Conservation (phyloP, 2,797 vertebrate species). For the Gadopsis bispinosus region DNA sequence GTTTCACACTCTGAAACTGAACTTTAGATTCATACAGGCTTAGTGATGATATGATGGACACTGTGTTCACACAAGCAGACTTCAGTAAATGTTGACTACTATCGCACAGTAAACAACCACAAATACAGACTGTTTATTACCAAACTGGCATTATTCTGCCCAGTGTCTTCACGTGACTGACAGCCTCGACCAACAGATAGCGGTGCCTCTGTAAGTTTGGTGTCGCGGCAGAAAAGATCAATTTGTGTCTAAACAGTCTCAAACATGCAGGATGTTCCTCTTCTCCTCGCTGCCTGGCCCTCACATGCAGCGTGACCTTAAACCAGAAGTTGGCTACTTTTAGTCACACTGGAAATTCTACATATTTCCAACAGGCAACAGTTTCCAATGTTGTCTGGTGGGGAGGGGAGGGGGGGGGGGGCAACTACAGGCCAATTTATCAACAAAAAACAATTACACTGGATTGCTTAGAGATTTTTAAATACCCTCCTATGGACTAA, state of each 20-base stretch:
- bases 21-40: neutral
- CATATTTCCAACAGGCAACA: neutral
- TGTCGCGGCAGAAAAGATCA: too few relatives aligned
- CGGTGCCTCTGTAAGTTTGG: too few relatives aligned
- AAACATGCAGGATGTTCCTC: too few relatives aligned
- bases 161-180: too few relatives aligned
- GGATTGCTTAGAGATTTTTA: neutral
- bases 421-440: neutral
- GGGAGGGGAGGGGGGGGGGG: too few relatives aligned
- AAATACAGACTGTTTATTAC: neutral
- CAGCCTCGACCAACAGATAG: neutral
- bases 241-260: too few relatives aligned
- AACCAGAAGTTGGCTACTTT: constrained; percentile 22
- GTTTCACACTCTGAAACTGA: neutral
- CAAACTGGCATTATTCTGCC: too few relatives aligned
- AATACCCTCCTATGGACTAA: neutral
- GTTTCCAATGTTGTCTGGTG: neutral
- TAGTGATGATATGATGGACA: neutral
- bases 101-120: neutral
- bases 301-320: neutral
- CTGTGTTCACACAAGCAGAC: too few relatives aligned
- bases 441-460: neutral
- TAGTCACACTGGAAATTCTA: constrained; percentile 18
- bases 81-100: neutral
- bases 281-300: too few relatives aligned